Evolutionary conservation across 2,888 invertebrate genomes (phyloP), one percentile per base, ranked within the genome.

Genomic region (Epinotia bilunana): DNA sequence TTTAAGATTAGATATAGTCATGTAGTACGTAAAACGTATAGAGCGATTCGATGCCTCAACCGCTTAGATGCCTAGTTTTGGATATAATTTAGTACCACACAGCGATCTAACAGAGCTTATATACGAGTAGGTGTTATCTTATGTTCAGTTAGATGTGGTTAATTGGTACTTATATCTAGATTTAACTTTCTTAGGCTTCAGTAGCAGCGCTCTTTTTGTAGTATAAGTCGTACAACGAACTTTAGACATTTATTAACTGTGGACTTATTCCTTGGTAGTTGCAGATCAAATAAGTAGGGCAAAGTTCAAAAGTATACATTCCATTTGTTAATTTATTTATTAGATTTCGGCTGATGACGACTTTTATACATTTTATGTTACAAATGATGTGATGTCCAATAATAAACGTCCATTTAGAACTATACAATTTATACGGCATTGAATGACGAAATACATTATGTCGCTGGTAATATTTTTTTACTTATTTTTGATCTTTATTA

Each of bases 21-120:
- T 49, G 64, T 60, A 62, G 77, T 74, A 68, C 73, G 73, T 70
- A 64, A 70, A 64, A 74, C 69, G 74, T 74, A 70, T 64, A 65
- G 53, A 39, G 63, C 23, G 43, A n/a, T 28, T 60, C 7, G 18
- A 13, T n/a, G 61, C 60, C 23, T 60, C 46, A 60, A 69, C 20
- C 9, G 46, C 46, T 28, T 23, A n/a, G 23, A 28, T 28, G 23
- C 23, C 23, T 60, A 69, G 58, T 57, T 57, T 57, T 58, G 69
- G 58, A 23, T 12, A n/a, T 58, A 60, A 60, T 43, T 7, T 57
- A 46, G 13, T n/a, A 33, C 23, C 7, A 57, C 43, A 58, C 5
- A 69, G 58, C 6, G 43, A 28, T 46, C 23, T 43, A 20, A 55
- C 39, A 13, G 68, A 58, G 69, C 69, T 69, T 33, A 9, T 63